phyloP scores from a whole-genome alignment of 2,113 vertebrate genomes.

The Cathartes aura region DNA sequence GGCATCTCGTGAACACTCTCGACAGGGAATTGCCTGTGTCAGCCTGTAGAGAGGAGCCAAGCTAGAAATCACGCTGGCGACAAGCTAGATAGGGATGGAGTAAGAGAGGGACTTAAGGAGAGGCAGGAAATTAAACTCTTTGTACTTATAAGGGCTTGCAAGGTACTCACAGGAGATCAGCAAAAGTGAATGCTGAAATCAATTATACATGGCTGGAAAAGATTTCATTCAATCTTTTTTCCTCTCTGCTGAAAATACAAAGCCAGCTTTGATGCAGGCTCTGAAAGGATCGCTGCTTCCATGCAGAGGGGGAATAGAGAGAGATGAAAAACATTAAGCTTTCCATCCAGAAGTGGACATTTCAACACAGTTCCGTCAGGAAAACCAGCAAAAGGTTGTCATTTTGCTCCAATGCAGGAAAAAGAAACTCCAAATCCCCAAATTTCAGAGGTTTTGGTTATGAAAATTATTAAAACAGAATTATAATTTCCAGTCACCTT shows the following conservation, averaged over 20 bases:
- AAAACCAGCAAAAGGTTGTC: not conserved
- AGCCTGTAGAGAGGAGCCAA: not conserved
- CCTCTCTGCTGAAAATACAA: not conserved
- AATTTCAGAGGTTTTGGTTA: not conserved
- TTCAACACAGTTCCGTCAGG: not conserved
- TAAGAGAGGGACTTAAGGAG: not conserved
- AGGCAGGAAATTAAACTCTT: not conserved
- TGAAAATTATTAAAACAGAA: not conserved
- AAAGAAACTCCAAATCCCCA: not conserved
- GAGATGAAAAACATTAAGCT: not conserved
- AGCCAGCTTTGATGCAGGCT: not conserved
- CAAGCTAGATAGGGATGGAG: not conserved
- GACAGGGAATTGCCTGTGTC: accelerated
- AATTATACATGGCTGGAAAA: not conserved
- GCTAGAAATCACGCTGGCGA: accelerated
- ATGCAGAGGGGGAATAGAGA: not conserved
- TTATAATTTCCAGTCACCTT: not conserved
- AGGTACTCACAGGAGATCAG: not conserved
- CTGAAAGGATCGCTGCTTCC: not conserved
- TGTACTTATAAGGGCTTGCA: not conserved
- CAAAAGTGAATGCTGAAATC: not conserved
- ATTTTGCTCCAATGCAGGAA: not conserved
- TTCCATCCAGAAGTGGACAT: not conserved
- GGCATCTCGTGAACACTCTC: accelerated
- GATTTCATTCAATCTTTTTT: not conserved